phyloP scores from a whole-genome alignment of 2,797 vertebrate genomes.

The Tadarida brasiliensis region DNA sequence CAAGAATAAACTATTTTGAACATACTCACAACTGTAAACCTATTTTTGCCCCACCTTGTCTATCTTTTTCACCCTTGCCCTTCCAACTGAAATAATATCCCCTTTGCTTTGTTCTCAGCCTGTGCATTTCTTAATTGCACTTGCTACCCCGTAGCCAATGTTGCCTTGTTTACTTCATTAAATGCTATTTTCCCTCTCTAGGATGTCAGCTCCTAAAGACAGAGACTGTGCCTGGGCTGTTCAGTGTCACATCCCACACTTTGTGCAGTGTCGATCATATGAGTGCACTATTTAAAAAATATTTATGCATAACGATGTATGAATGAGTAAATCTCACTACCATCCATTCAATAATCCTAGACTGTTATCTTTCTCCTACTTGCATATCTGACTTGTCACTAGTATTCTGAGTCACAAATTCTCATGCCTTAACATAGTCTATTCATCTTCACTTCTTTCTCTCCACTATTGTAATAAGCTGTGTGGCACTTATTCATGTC shows the following conservation, averaged over 20 bases:
- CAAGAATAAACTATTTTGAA: not conserved
- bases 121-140: not conserved
- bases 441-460: not conserved
- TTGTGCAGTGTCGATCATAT: not conserved
- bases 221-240: not conserved
- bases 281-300: not conserved
- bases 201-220: not conserved
- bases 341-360: not conserved
- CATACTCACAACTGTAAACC: not conserved
- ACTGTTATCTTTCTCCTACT: not conserved
- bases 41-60: not conserved
- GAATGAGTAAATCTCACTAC: not conserved
- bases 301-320: not conserved
- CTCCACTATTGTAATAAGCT: not conserved
- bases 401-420: not conserved
- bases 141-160: not conserved
- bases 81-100: not conserved
- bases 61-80: not conserved
- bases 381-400: not conserved
- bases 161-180: not conserved
- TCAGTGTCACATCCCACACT: not conserved
- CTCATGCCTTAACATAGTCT: not conserved
- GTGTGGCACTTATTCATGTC: not conserved
- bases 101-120: not conserved
- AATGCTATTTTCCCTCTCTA: not conserved